phyloP scores from a whole-genome alignment of 2,113 vertebrate species.

The Aegotheles bennettii region DNA sequence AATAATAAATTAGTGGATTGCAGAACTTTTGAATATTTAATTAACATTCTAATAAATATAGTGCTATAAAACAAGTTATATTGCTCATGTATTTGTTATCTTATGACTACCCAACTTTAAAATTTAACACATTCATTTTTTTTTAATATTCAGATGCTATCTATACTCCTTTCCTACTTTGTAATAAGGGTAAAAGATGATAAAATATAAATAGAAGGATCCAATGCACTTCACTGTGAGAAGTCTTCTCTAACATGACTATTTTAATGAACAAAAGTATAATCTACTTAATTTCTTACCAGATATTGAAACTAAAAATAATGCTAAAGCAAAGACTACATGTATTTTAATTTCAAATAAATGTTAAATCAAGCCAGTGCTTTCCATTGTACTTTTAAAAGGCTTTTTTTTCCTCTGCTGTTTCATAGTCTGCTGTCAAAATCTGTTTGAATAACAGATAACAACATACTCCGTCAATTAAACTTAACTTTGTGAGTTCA shows the following conservation, averaged over 20 bases:
- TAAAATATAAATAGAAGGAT: neutral
- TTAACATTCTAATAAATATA: neutral
- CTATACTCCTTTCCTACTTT: neutral
- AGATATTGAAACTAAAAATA: neutral
- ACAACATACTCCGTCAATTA: neutral
- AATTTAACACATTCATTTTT: neutral
- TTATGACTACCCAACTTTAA: neutral
- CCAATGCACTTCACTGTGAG: rapidly evolving
- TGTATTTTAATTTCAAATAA: neutral
- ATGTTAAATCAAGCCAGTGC: neutral
- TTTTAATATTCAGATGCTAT: neutral
- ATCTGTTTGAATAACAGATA: neutral
- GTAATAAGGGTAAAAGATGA: neutral
- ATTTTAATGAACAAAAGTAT: neutral
- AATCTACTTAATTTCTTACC: neutral
- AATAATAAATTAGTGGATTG: neutral
- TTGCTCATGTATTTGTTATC: neutral
- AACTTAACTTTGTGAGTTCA: neutral
- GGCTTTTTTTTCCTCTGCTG: rapidly evolving
- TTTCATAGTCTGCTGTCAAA: neutral
- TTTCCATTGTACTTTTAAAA: neutral
- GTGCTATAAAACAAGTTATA: neutral
- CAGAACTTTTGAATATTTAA: neutral
- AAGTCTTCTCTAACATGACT: neutral
- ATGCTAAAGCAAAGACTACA: neutral